Evolutionary conservation across 2,888 invertebrate genomes (phyloP).

Genomic region (Brenthis daphne): DNA sequence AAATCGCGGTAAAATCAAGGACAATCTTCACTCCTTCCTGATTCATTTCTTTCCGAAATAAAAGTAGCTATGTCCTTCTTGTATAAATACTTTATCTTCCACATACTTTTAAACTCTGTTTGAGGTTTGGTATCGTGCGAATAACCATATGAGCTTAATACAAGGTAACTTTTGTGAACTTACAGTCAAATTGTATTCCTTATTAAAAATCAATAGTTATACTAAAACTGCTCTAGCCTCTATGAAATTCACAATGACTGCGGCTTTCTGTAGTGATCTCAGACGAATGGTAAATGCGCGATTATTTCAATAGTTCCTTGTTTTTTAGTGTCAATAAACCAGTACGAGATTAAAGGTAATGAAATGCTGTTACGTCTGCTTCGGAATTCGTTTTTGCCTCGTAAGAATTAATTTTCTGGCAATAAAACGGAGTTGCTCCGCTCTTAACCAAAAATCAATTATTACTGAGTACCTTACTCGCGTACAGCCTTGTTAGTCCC

Average conservation of each 20-base stretch:
- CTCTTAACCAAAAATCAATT: conserved; percentile 63
- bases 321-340: conserved; percentile 60
- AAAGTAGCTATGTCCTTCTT: too few species aligned
- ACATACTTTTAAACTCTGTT: too few species aligned
- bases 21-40: too few species aligned
- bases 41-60: too few species aligned
- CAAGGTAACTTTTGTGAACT: neutral
- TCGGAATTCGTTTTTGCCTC: conserved; percentile 50
- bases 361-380: conserved; percentile 49
- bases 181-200: neutral
- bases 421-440: conserved; percentile 54
- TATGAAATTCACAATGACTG: neutral
- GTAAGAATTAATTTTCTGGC: conserved; percentile 60
- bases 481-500: neutral
- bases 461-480: conserved; percentile 37
- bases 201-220: neutral
- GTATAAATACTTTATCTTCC: too few species aligned
- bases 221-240: neutral
- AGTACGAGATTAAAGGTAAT: conserved; percentile 56
- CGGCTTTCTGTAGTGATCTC: neutral
- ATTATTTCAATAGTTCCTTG: conserved; percentile 48
- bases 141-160: too few species aligned
- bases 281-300: conserved; percentile 14
- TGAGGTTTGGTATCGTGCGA: too few species aligned
- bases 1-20: too few species aligned